These are phyloP conservation scores for Silurus meridionalis DNA, from an alignment of 2,113 vertebrate species.

Conservation along the genomic window DNA sequence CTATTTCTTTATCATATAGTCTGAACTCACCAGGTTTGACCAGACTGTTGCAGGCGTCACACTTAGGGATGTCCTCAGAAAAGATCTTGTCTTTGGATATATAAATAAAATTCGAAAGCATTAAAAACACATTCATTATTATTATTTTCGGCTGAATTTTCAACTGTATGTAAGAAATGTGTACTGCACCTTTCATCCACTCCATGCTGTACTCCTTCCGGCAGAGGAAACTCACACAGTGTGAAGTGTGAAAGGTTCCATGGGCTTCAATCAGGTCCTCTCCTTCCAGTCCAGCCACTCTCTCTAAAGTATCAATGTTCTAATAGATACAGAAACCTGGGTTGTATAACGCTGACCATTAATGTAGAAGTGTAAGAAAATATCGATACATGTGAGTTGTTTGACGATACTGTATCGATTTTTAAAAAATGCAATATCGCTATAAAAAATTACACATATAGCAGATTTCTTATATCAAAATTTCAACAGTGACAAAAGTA, in stretches of 20 bases:
- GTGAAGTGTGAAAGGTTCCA: slow-evolving; percentile 86
- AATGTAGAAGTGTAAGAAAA: too few relatives aligned
- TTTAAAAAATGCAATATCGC: too few relatives aligned
- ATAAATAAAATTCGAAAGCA: not conserved
- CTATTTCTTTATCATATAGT: not conserved
- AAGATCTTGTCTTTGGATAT: slow-evolving; percentile 82
- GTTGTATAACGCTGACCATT: not conserved
- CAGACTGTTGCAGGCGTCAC: slow-evolving; percentile 81
- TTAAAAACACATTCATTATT: not conserved
- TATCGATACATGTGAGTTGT: too few relatives aligned
- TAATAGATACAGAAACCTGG: slow-evolving; percentile 54
- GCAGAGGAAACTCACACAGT: slow-evolving; percentile 80
- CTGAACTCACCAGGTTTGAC: slow-evolving; percentile 85
- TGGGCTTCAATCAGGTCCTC: slow-evolving; percentile 88
- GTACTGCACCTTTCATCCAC: slow-evolving; percentile 88
- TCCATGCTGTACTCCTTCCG: slow-evolving; percentile 74
- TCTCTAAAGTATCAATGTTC: slow-evolving; percentile 92
- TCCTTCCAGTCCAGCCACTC: slow-evolving; percentile 80
- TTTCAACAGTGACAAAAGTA: too few relatives aligned
- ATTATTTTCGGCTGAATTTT: not conserved
- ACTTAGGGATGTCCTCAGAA: slow-evolving; percentile 79
- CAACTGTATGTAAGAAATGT: not conserved
- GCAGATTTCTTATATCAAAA: too few relatives aligned
- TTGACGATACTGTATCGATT: too few relatives aligned
- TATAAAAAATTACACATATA: too few relatives aligned